Base-by-base conservation (phyloP, 2,888 invertebrate genomes). In the Mongoloraphidia duomilia region DNA sequence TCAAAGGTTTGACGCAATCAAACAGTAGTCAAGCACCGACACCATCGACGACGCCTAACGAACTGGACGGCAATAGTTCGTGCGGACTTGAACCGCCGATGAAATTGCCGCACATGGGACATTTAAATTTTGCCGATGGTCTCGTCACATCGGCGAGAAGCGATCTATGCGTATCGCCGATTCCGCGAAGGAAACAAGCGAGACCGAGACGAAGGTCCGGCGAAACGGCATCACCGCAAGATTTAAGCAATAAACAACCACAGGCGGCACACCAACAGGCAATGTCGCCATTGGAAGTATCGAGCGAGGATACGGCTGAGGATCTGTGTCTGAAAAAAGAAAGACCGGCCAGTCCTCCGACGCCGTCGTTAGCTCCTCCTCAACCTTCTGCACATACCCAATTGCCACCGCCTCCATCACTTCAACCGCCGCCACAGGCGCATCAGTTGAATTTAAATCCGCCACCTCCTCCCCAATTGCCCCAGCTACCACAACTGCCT, bases 131-230 rank as follows among this genome's bases (percentile, higher is more conserved):
- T 69, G 59, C 70, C 60, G 68, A 70, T 36, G 60, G 62, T 46
- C 57, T 62, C 55, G 63, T 53, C 60, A 58, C 50, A 64, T 52
- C 52, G 60, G 65, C 65, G 59, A 63, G 64, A 54, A 61, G 55
- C 52, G 65, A 68, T 45, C 34, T 41, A 3, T 84, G 85, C 57
- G 77, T 80, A 48, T 87, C 86, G 50, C 88, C 87, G n/a, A 76
- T 84, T 69, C 86, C 89, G 1, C 72, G 90, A 52, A 72, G 90
- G 54, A 90, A 90, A 61, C 90, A 91, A 68, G 90, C 90, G 8
- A 72, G 90, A 44, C 91, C 91, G 3, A 72, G 90, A 42, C 74
- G 91, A 55, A 76, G 90, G 61, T 89, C 89, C 0, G 88, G 89
- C 8, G 91, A 91, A 59, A 56, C 75, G 50, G 67, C 71, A 55